Conservation (phyloP, 2,113 vertebrate genomes). For the Leucoraja erinaceus region DNA sequence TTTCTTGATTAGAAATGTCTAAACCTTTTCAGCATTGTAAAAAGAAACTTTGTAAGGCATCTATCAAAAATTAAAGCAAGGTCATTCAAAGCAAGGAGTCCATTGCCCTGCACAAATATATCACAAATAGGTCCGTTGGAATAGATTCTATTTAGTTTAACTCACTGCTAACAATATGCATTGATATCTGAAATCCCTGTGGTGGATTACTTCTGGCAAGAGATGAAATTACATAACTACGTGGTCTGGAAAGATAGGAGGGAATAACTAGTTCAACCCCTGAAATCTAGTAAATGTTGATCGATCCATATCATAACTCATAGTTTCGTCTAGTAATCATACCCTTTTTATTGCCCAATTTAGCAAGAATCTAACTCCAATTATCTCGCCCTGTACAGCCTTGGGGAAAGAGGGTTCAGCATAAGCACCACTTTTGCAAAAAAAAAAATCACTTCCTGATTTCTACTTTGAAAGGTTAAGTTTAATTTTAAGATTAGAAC, state of each 20-base stretch:
- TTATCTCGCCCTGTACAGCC: not conserved
- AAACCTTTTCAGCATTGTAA: not conserved
- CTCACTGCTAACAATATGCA: not conserved
- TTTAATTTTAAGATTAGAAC: not conserved
- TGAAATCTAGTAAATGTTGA: not conserved
- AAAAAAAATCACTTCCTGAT: not conserved
- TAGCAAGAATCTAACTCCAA: not conserved
- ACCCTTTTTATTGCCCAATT: not conserved
- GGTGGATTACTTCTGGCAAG: not conserved
- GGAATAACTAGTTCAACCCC: not conserved
- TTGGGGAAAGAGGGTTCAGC: not conserved
- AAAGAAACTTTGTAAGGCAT: not conserved
- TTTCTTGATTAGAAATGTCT: not conserved
- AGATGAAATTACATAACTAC: not conserved
- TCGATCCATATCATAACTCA: not conserved
- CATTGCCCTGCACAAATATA: not conserved
- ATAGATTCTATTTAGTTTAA: not conserved
- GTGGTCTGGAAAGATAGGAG: not conserved
- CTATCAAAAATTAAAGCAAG: not conserved
- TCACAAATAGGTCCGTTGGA: not conserved
- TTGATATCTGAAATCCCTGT: not conserved
- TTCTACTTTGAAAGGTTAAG: not conserved
- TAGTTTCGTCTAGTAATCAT: not conserved
- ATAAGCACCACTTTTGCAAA: not conserved
- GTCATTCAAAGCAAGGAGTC: not conserved